Evolutionary conservation across 2,888 invertebrate species (phyloP).

Genomic region (Endomychus coccineus): DNA sequence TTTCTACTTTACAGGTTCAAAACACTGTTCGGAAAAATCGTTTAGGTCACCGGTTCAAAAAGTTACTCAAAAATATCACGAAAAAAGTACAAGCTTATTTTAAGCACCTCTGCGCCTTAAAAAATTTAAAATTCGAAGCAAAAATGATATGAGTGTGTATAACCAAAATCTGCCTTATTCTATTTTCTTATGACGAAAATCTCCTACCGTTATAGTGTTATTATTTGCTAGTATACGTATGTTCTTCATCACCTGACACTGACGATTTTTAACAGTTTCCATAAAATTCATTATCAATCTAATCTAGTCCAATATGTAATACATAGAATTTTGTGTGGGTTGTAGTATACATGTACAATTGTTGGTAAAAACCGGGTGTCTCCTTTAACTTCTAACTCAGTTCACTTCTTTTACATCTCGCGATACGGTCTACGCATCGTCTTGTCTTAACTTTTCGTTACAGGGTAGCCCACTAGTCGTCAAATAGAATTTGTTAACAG

Average conservation of each 20-base stretch:
- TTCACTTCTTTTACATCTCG: slow-evolving; percentile 7
- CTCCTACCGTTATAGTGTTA: slow-evolving; percentile 48
- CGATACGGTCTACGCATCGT: slow-evolving; percentile 9
- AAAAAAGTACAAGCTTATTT: slow-evolving; percentile 66
- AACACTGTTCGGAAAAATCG: slow-evolving; percentile 45
- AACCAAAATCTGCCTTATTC: slow-evolving; percentile 65
- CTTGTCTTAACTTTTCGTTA: slow-evolving; percentile 23
- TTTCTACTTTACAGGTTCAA: slow-evolving; percentile 39
- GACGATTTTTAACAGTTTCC: slow-evolving; percentile 45
- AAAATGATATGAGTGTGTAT: slow-evolving; percentile 51
- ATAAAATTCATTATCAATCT: slow-evolving; percentile 44
- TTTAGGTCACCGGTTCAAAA: slow-evolving; percentile 54
- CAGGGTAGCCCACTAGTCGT: slow-evolving; percentile 36
- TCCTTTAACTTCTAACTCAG: slow-evolving; percentile 31
- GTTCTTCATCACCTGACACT: slow-evolving; percentile 45
- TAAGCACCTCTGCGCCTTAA: slow-evolving; percentile 69
- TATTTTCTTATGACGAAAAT: slow-evolving; percentile 55
- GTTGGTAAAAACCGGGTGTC: slow-evolving; percentile 47
- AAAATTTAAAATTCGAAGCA: slow-evolving; percentile 53
- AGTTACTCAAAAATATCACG: slow-evolving; percentile 49
- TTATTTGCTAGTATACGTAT: slow-evolving; percentile 46
- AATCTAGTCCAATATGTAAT: slow-evolving; percentile 48
- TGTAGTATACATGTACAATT: slow-evolving; percentile 52
- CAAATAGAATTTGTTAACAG: slow-evolving; percentile 13
- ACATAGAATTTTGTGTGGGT: slow-evolving; percentile 51